These are phyloP conservation scores for Gymnothorax reevesii DNA, from an alignment of 2,797 vertebrate genomes.

Conservation along the genomic window DNA sequence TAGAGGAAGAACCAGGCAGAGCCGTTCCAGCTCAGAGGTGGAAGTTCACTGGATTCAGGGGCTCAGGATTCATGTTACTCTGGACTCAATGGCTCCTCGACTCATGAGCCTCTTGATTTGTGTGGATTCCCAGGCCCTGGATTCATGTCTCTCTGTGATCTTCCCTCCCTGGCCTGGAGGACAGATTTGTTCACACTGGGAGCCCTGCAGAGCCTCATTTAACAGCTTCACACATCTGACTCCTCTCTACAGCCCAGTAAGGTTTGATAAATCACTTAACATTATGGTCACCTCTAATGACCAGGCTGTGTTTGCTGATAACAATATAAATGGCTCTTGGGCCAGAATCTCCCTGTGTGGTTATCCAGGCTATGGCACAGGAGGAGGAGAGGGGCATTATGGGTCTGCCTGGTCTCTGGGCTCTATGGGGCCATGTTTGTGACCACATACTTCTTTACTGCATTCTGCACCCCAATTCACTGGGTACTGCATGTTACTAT, in stretches of 20 bases:
- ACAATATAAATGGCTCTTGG: neutral
- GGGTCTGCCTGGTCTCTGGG: neutral
- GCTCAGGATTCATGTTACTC: too few species aligned
- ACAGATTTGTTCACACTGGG: neutral
- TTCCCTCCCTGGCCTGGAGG: neutral
- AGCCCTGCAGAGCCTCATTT: neutral
- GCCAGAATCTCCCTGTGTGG: neutral
- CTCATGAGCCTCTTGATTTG: constrained; percentile 29
- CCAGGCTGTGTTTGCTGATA: neutral
- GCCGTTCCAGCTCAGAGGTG: too few species aligned
- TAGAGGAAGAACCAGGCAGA: neutral
- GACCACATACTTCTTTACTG: too few species aligned
- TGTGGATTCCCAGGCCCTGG: constrained; percentile 30
- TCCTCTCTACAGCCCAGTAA: neutral
- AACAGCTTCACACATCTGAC: too few species aligned
- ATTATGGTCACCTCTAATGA: neutral
- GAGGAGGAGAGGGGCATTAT: neutral
- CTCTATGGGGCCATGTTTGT: too few species aligned
- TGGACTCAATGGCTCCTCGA: too few species aligned
- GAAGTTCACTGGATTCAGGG: too few species aligned
- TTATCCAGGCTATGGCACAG: neutral
- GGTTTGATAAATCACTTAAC: neutral
- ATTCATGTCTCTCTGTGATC: constrained; percentile 33
- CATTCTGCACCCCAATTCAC: too few species aligned
- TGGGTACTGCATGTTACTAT: too few species aligned